Base-by-base conservation (phyloP, 2,113 vertebrate species). In the Psittacula cyanocephala region DNA sequence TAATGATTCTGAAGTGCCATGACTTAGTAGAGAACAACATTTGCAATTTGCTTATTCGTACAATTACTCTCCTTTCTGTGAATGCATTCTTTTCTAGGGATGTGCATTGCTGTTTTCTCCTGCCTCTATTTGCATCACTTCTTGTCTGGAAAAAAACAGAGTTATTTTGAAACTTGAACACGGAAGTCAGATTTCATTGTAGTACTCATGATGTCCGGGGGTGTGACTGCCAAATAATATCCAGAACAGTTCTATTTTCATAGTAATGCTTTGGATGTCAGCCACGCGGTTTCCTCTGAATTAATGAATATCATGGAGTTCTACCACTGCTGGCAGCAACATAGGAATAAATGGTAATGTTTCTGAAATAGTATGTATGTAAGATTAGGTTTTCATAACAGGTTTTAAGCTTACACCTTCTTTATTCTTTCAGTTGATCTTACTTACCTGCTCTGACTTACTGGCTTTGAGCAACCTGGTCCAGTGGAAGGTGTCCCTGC, bases 161-260 rank as follows among this genome's bases (percentile, higher is more conserved):
- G 77, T 93, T 96, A 96, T 97, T 95, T 88, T 96, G 91, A 82
- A 94, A 68, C 81, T 88, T 74, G 89, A 93, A 91, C 50, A 39
- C 1, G 19, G 81, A 95, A 93, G 74, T 88, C 68, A 91, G 77
- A 68, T 89, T 91, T 86, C 89, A 96, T 96, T 92, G 92, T 91
- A 87, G 93, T 94, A 91, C 65, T 86, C 83, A n/a, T 95, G 83
- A 57, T 97, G 81, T 82, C 89, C 4, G 60, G 94, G 94, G 95
- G 78, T 86, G 78, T 93, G 75, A 94, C 83, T 95, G 92, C 80
- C 86, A 93, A 89, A 93, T 84, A 86, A 78, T 91, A 93, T 91
- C 86, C 90, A 95, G 94, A 96, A 60, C 86, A 60, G 67, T 92
- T 93, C 65, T 92, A 39, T 96, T 95, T 96, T 93, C 96, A 71